Percentiles rank a stretch among this genome's conserved stretches.
Evolutionary conservation across 2,888 invertebrate genomes (phyloP).

Genomic region (Chymomyza fuscimana): DNA sequence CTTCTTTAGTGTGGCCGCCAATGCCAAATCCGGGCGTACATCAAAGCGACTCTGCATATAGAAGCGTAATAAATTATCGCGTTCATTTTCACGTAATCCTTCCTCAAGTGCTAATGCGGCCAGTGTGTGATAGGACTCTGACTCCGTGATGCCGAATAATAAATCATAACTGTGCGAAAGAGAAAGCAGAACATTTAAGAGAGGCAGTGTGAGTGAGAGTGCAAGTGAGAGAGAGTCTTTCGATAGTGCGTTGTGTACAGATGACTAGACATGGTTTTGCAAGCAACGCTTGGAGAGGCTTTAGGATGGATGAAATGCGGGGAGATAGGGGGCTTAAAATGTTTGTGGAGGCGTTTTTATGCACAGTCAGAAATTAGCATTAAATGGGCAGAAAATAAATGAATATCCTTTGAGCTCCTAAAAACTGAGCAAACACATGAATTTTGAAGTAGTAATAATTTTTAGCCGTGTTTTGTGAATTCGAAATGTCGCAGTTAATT

Average conservation of each 20-base stretch:
- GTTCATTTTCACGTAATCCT: constrained; percentile 87
- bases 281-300: background rate
- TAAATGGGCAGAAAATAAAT: background rate
- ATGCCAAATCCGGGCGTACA: constrained; percentile 85
- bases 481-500: no score
- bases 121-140: constrained; percentile 89
- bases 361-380: background rate
- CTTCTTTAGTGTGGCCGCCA: constrained; percentile 84
- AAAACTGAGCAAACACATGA: background rate
- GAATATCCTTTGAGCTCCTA: background rate
- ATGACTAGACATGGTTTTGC: constrained; percentile 13
- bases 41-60: constrained; percentile 90
- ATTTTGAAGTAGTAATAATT: no score
- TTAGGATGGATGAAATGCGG: background rate
- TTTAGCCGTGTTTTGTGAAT: no score
- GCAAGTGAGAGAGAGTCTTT: background rate
- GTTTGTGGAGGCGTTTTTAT: background rate
- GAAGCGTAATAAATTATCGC: constrained; percentile 87
- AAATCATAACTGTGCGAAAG: constrained; percentile 86
- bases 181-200: constrained; percentile 6
- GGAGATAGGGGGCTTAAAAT: background rate
- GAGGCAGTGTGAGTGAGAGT: background rate
- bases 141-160: constrained; percentile 91
- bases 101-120: constrained; percentile 85
- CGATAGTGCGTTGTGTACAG: constrained; percentile 14